Base-by-base conservation (phyloP, 2,797 vertebrate species). In the Enteromius treurensis region DNA sequence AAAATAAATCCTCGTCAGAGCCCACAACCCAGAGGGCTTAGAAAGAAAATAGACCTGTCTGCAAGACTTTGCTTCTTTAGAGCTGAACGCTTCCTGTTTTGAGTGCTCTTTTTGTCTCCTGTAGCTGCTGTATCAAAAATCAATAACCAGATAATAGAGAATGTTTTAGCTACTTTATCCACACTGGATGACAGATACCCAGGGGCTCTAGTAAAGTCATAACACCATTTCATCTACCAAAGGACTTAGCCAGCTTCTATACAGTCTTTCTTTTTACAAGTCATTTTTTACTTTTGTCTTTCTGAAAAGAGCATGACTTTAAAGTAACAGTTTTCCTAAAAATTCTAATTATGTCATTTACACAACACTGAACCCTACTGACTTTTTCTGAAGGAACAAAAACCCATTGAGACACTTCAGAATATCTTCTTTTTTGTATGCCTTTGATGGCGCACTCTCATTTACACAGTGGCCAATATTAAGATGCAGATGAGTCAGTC, bases 41-140 rank as follows among this genome's bases (percentile, higher is more conserved):
- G 4, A 78, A 70, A 83, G 75, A 78, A 83, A 78, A 83, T 83
- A 71, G 75, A 83, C 75, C 82, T 83, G 65, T 64, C 73, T 82
- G 62, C 13, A 11, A 19, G 10, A 82, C 62, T 68, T 47, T 42
- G 62, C 47, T 68, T 13, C 40, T 26, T 62, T 62, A 78, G 29
- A 58, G 40, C 26, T 40, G 53, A 83, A 83, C 42, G 23, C 67
- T 83, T 83, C 82, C 75, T 83, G 82, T 78, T 78, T 82, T 70
- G 53, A 70, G 51, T 70, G 37, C 17, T 45, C 51, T 68, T 62
- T 70, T 78, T 71, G 82, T 83, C 53, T 83, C 40, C 55, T 71
- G 37, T 70, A 45, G 40, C 23, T 71, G 32, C 68, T 62, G 37
- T 70, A 83, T 83, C 82, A 83, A 83, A 83, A 83, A 77, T 77